Percentiles rank a stretch among this genome's conserved stretches.
phyloP scores from a whole-genome alignment of 2,888 invertebrate species.

The Lysandra bellargus region DNA sequence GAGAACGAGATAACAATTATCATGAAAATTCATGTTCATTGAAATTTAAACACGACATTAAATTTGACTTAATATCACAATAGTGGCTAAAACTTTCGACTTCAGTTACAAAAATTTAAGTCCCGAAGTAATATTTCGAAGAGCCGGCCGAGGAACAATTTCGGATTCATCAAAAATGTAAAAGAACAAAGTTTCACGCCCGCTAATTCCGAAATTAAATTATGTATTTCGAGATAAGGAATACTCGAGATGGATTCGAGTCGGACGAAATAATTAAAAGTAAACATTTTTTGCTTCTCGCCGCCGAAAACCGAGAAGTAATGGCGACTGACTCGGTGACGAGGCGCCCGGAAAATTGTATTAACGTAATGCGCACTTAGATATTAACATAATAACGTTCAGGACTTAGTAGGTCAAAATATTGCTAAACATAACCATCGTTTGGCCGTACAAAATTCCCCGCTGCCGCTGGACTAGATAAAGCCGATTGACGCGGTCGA shows the following conservation, averaged over 20 bases:
- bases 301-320: background rate
- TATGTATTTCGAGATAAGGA: conserved; percentile 6
- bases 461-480: background rate
- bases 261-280: conserved; percentile 11
- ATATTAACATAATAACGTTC: background rate
- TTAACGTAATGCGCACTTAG: background rate
- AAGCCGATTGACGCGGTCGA: background rate
- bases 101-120: conserved; percentile 5
- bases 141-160: conserved; percentile 11
- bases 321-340: background rate
- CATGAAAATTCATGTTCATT: conserved; percentile 10
- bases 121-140: background rate
- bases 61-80: background rate
- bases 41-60: background rate
- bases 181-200: conserved; percentile 14
- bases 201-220: conserved; percentile 8
- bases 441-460: background rate
- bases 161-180: conserved; percentile 9
- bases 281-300: background rate
- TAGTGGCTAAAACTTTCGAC: background rate
- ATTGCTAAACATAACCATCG: background rate
- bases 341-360: background rate
- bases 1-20: conserved; percentile 22
- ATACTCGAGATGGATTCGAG: background rate
- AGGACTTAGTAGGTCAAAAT: background rate